Percentiles rank a stretch among this genome's conserved stretches.
Evolutionary conservation across 2,113 vertebrate genomes (phyloP).

Genomic region (Cephalopterus ornatus): DNA sequence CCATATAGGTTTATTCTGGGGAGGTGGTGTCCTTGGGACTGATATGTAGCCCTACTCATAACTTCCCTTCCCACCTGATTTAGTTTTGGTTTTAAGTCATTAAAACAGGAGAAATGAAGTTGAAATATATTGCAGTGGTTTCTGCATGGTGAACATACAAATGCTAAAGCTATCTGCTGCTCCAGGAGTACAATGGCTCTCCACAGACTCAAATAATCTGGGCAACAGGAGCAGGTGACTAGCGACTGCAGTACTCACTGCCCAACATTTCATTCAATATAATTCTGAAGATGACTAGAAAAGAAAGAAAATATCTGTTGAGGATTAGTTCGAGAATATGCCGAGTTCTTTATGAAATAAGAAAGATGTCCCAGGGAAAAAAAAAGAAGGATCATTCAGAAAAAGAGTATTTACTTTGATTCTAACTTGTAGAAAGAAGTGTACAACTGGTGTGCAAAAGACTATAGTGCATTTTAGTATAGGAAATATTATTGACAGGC

Average conservation of each 20-base stretch:
- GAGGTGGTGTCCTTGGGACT: background rate
- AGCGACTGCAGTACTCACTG: rapidly evolving
- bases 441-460: background rate
- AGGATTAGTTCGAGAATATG: background rate
- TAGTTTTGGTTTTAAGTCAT: background rate
- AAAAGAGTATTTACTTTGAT: background rate
- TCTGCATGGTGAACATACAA: background rate
- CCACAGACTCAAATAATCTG: background rate
- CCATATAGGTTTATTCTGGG: background rate
- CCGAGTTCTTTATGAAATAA: background rate
- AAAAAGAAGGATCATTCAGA: background rate
- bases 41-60: background rate
- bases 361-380: background rate
- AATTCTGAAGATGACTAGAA: background rate
- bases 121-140: background rate
- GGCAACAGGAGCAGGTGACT: background rate
- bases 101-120: background rate
- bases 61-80: background rate
- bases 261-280: background rate
- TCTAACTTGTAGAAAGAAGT: background rate
- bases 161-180: background rate
- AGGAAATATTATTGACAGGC: background rate
- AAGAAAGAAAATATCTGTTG: background rate
- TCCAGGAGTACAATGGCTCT: background rate
- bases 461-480: background rate